These are phyloP conservation scores for Nasonia vitripennis DNA, from an alignment of 1,140 invertebrate species.

Conservation along the genomic window DNA sequence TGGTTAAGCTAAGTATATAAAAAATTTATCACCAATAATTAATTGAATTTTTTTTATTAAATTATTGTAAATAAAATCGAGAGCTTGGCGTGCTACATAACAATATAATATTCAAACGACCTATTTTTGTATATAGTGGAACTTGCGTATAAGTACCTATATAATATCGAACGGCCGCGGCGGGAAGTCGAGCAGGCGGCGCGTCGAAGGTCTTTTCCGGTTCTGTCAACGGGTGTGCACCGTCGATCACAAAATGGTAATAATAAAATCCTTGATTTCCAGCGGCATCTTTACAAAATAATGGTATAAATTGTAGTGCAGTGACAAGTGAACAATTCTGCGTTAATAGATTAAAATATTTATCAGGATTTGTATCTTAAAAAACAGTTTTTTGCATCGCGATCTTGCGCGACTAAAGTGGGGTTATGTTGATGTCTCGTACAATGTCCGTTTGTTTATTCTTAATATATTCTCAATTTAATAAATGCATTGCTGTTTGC, in stretches of 20 bases:
- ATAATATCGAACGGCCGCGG: background rate
- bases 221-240: background rate
- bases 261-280: conserved; percentile 38
- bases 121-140: too few species aligned
- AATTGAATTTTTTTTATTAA: too few species aligned
- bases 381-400: conserved; percentile 6
- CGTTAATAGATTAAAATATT: background rate
- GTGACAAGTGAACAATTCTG: background rate
- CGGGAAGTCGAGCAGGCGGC: background rate
- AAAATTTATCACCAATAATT: too few species aligned
- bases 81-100: too few species aligned
- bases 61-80: too few species aligned
- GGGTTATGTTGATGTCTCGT: conserved; percentile 43
- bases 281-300: conserved; percentile 9
- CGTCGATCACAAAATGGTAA: conserved; percentile 42
- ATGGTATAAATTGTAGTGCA: background rate
- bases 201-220: conserved; percentile 35
- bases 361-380: background rate
- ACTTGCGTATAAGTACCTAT: too few species aligned
- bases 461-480: background rate
- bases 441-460: background rate
- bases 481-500: too few species aligned
- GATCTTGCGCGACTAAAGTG: background rate
- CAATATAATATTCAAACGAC: too few species aligned
- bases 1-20: too few species aligned